Evolutionary conservation across 2,888 invertebrate species (phyloP).

Genomic region (Eremobia ochroleuca): DNA sequence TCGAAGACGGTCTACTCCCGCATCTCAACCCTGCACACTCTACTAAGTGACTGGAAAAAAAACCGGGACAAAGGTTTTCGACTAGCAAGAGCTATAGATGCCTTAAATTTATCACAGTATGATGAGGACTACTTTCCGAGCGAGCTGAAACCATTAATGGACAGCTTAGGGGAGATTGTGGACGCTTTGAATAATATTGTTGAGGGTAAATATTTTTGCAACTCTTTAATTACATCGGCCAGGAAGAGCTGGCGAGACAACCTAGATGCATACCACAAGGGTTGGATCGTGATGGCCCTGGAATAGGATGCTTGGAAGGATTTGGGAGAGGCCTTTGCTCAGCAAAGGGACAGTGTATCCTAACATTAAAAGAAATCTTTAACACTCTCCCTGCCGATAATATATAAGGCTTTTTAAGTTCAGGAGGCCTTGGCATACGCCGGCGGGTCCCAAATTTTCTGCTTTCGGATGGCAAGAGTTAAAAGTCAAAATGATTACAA

Average conservation of each 20-base stretch:
- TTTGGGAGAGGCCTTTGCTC: not conserved
- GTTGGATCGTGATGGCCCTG: no score
- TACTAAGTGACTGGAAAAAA: slow-evolving; percentile 81
- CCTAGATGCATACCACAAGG: no score
- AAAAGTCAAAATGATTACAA: no score
- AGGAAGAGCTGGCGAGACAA: not conserved
- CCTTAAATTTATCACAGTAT: slow-evolving; percentile 82
- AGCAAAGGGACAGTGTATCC: not conserved
- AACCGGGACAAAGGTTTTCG: slow-evolving; percentile 81
- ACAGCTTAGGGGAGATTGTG: slow-evolving; percentile 76
- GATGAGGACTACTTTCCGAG: slow-evolving; percentile 82
- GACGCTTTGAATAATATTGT: slow-evolving; percentile 77
- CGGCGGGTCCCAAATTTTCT: no score
- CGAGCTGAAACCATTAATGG: slow-evolving; percentile 78
- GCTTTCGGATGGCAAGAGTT: no score
- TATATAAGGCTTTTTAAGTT: no score
- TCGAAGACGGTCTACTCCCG: slow-evolving; percentile 85
- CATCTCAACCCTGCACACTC: slow-evolving; percentile 78
- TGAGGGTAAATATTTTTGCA: slow-evolving; percentile 75
- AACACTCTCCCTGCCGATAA: no score
- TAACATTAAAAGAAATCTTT: no score
- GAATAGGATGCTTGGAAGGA: no score
- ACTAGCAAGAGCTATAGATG: slow-evolving; percentile 77
- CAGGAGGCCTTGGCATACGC: no score
- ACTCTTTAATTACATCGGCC: not conserved